These are phyloP conservation scores for Heteromyza rotundicornis DNA, from an alignment of 2,888 invertebrate species.

Conservation along the genomic window DNA sequence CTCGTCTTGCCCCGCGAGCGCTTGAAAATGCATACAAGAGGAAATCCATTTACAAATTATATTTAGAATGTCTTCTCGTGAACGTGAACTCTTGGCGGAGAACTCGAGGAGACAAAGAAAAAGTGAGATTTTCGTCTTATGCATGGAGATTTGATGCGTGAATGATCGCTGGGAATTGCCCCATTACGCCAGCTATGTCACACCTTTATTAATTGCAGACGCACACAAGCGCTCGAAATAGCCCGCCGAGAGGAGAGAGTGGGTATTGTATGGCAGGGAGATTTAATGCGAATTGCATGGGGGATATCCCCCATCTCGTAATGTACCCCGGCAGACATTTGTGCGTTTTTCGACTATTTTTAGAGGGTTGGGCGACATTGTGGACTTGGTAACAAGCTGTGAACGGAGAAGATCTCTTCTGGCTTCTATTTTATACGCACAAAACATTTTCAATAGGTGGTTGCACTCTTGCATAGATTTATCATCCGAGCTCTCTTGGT, in stretches of 20 bases:
- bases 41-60: background rate
- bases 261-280: background rate
- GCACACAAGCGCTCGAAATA: background rate
- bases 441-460: background rate
- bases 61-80: no score
- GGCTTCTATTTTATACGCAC: background rate
- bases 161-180: slow-evolving; percentile 31
- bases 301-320: background rate
- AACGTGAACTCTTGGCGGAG: no score
- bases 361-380: background rate
- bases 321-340: background rate
- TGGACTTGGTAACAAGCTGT: slow-evolving; percentile 7
- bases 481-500: background rate
- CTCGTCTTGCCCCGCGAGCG: no score
- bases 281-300: slow-evolving; percentile 4
- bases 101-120: background rate
- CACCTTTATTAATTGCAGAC: slow-evolving; percentile 57
- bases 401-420: background rate
- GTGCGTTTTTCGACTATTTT: slow-evolving; percentile 7
- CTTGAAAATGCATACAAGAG: background rate
- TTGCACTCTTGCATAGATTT: slow-evolving; percentile 8
- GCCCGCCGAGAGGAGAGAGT: background rate
- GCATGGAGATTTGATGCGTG: slow-evolving; percentile 13
- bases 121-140: background rate
- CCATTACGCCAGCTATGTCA: slow-evolving; percentile 46